Base-by-base conservation (phyloP, 1,140 invertebrate species). In the Notospermus geniculatus region DNA sequence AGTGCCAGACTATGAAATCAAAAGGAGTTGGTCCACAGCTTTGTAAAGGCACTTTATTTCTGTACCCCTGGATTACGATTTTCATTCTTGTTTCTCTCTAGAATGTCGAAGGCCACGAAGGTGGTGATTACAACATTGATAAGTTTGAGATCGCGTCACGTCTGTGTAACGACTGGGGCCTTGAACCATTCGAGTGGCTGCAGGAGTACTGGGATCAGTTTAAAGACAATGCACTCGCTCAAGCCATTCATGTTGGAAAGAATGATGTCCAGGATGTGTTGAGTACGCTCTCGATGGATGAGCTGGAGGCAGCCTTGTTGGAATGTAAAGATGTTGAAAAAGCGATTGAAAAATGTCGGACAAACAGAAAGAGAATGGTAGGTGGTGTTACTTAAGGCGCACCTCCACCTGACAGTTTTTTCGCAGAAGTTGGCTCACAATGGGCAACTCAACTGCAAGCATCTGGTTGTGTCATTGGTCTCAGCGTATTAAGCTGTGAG, bases 271-370 rank as follows among this genome's bases (percentile, higher is more conserved):
- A 87, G 73, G 87, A 87, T 62, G 90, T 85, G 67, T 71, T 83
- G 9, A 87, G 91, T 9, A 90, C 75, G 28, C 54, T 95, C n/a
- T 89, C 90, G 1, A 85, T 86, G 41, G 72, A 78, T 17, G 94
- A 96, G 76, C 92, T 92, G 0, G 87, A 88, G 69, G 88, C 89
- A 23, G 90, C 92, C 0, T 80, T 96, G 0, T 85, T 90, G 46
- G 72, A 83, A 1, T 87, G 91, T 65, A 88, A 88, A 11, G 50
- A 93, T 73, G 87, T 95, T 58, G 94, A 92, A 90, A 88, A 88
- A 61, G 91, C 93, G n/a, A 91, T 95, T 17, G 90, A 90, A 5
- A 87, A 90, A 69, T 94, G 92, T 72, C 88, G 95, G 19, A 89
- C 93, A 75, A 86, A 89, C 71, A 84, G 91, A 57, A 88, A 92